Evolutionary conservation across 2,797 vertebrate genomes (phyloP).

Genomic region (Mus caroli): DNA sequence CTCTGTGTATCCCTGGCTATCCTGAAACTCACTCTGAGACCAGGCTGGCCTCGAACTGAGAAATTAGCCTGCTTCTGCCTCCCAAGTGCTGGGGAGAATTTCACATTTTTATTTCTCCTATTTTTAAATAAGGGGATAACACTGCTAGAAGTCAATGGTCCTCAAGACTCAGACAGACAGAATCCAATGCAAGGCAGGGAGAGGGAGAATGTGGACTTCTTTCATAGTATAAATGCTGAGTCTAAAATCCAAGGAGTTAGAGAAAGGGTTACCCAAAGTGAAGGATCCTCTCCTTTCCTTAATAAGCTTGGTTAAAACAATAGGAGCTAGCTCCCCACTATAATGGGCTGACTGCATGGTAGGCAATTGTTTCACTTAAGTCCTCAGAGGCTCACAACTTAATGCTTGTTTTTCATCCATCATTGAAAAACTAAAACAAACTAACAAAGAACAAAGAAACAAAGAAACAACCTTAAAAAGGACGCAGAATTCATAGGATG

Average conservation of each 20-base stretch:
- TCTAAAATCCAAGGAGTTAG: neutral
- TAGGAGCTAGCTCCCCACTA: neutral
- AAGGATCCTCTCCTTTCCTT: neutral
- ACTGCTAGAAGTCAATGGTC: neutral
- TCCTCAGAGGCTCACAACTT: neutral
- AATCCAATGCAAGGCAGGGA: neutral
- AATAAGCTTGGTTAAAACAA: neutral
- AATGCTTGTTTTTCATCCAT: slow-evolving; percentile 43
- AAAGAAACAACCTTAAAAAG: slow-evolving; percentile 18
- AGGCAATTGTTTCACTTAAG: neutral
- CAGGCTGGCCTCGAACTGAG: no score
- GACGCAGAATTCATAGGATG: slow-evolving; percentile 23
- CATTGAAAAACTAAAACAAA: neutral
- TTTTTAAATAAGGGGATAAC: neutral
- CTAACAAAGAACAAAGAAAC: neutral
- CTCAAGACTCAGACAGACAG: neutral
- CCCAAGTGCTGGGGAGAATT: no score
- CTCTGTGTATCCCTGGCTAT: no score
- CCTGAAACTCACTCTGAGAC: no score
- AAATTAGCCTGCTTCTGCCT: no score
- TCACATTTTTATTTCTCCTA: neutral
- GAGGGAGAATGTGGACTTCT: neutral
- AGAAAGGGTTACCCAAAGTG: neutral
- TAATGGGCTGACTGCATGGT: neutral
- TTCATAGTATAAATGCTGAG: neutral